Conservation (phyloP, 2,113 vertebrate species). For the Pedetes capensis region DNA sequence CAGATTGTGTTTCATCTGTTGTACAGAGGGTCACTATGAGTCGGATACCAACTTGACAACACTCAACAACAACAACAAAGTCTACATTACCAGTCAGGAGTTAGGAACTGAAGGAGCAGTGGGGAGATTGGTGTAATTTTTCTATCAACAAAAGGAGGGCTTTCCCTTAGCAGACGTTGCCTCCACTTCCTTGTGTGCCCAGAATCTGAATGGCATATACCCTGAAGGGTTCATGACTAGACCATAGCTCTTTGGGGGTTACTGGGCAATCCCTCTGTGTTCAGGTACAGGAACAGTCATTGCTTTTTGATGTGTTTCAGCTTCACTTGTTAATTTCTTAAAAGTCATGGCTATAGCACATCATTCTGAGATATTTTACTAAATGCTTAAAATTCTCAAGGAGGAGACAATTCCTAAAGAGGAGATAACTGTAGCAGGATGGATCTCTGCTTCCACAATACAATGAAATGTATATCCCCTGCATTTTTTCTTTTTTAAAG, state of each 20-base stretch:
- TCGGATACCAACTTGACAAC: too few relatives aligned
- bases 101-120: not conserved
- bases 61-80: too few relatives aligned
- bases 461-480: not conserved
- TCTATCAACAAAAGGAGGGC: not conserved
- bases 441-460: not conserved
- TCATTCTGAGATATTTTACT: not conserved
- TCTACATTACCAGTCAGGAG: not conserved
- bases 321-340: not conserved
- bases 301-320: not conserved
- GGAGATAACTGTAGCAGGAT: not conserved
- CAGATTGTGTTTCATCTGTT: too few relatives aligned
- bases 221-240: not conserved
- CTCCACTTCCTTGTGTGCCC: not conserved
- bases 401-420: not conserved
- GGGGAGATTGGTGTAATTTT: not conserved
- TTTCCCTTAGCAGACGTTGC: not conserved
- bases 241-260: not conserved
- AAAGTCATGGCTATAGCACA: not conserved
- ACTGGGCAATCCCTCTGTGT: not conserved
- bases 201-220: not conserved
- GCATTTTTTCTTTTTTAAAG: not conserved
- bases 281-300: not conserved
- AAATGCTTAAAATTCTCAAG: not conserved
- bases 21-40: too few relatives aligned